Base-by-base conservation (phyloP, 2,888 invertebrate genomes). In the Callimorpha dominula region DNA sequence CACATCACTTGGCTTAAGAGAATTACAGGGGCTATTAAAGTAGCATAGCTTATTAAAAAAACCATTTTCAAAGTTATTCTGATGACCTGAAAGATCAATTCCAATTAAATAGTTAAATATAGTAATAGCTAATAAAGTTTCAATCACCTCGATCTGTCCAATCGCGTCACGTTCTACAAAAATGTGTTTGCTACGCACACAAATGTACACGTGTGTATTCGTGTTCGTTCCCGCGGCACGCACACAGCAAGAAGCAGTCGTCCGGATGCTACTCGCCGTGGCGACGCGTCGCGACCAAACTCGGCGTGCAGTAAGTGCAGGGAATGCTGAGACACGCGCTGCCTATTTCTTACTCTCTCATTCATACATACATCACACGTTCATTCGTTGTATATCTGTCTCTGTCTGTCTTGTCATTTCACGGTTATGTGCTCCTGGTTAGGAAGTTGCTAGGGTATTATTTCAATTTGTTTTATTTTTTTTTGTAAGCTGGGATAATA, bases 271-370 rank as follows among this genome's bases (percentile, higher is more conserved):
- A 98, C 97, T 98, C 98, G 93, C 98, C 98, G 96, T 98, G 98
- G 98, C 97, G 98, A 92, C 97, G 98, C 96, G 98, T 98, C 95
- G 98, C 98, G 95, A 98, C 98, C 96, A 98, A 98, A 96, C 97
- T 98, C 93, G 98, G 98, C 97, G 98, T 98, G 96, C 98, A 98
- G 98, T 98, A 98, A 98, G 98, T 98, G 78, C 86, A 89, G 88
- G 89, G 91, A 91, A 91, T 90, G 91, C 83, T 86, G 86, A 70
- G 67, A 84, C 83, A 88, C 88, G 86, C 89, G 89, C 89, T 89
- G 89, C 88, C 91, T 91, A 88, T 91, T 88, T 91, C 88, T 89
- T 86, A 89, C 90, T 92, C 87, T 91, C 89, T 89, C 88, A 89
- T 90, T 89, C 88, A 91, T 89, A 90, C 91, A 91, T 88, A 87